Conservation (phyloP, 1,140 invertebrate genomes). For the Planococcus citri region DNA sequence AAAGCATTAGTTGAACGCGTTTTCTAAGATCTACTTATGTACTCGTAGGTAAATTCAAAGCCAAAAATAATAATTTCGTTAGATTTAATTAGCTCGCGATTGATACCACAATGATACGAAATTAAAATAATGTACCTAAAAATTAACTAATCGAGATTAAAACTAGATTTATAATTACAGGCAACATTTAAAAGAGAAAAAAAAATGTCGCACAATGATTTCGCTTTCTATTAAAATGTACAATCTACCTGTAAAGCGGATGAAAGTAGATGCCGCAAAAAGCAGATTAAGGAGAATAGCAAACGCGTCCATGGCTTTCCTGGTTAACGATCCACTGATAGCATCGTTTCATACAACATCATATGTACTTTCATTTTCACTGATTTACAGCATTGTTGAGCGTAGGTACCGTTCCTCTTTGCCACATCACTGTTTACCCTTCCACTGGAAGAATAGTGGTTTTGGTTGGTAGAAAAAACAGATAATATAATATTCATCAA, state of each 20-base stretch:
- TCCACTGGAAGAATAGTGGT: neutral
- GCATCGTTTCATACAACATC: neutral
- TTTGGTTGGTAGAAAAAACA: too few relatives aligned
- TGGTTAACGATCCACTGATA: neutral
- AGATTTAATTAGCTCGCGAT: neutral
- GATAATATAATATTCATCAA: too few relatives aligned
- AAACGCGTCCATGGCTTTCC: neutral
- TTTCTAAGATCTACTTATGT: too few relatives aligned
- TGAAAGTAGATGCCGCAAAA: neutral
- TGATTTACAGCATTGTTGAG: neutral
- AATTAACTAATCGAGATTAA: too few relatives aligned
- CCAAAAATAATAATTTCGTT: neutral
- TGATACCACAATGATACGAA: too few relatives aligned
- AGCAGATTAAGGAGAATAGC: neutral
- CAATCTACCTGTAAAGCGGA: neutral
- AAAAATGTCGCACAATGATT: neutral
- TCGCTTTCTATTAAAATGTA: neutral
- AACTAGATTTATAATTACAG: neutral
- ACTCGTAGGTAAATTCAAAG: neutral
- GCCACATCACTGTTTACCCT: neutral
- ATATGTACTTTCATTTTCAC: neutral
- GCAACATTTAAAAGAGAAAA: too few relatives aligned
- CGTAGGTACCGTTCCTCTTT: neutral
- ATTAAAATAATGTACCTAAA: too few relatives aligned
- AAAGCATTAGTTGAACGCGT: too few relatives aligned